Evolutionary conservation across 1,140 invertebrate genomes (phyloP).

Genomic region (Sminthurinus signatus): DNA sequence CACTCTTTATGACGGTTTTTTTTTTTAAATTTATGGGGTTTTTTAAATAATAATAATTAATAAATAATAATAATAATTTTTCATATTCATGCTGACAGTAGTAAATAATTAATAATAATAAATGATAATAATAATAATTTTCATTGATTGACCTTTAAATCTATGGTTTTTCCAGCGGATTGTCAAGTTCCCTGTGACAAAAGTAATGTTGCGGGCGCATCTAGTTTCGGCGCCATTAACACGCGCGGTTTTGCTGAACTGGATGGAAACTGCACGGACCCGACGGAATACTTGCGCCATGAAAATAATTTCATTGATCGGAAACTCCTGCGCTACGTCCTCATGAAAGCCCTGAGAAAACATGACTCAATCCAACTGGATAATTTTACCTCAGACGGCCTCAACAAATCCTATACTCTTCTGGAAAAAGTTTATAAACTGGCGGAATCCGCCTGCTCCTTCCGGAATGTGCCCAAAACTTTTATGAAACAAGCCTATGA

Average conservation of each 20-base stretch:
- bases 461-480: not conserved
- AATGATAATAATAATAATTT: too few species aligned
- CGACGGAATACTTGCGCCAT: constrained; percentile 17
- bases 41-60: too few species aligned
- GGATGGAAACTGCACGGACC: constrained; percentile 21
- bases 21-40: too few species aligned
- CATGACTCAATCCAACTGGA: not conserved
- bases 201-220: not conserved
- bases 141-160: too few species aligned
- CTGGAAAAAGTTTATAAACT: constrained; percentile 22
- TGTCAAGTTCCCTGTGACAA: constrained; percentile 11
- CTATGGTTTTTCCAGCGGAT: constrained; percentile 1
- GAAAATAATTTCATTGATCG: constrained; percentile 26
- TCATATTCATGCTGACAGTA: too few species aligned
- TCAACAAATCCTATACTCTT: constrained; percentile 17
- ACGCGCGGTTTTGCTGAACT: not conserved
- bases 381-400: too few species aligned
- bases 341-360: not conserved
- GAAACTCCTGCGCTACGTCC: constrained; percentile 21
- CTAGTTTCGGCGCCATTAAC: not conserved
- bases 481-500: constrained; percentile 13
- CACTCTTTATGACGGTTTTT: constrained; percentile 9
- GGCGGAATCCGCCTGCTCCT: not conserved
- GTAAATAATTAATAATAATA: too few species aligned
- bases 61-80: too few species aligned